A percentile compares a stretch with the other conserved stretches of the same genome.
These are phyloP conservation scores for Peromyscus melanophrys DNA, from an alignment of 2,797 vertebrate genomes.

Conservation along the genomic window DNA sequence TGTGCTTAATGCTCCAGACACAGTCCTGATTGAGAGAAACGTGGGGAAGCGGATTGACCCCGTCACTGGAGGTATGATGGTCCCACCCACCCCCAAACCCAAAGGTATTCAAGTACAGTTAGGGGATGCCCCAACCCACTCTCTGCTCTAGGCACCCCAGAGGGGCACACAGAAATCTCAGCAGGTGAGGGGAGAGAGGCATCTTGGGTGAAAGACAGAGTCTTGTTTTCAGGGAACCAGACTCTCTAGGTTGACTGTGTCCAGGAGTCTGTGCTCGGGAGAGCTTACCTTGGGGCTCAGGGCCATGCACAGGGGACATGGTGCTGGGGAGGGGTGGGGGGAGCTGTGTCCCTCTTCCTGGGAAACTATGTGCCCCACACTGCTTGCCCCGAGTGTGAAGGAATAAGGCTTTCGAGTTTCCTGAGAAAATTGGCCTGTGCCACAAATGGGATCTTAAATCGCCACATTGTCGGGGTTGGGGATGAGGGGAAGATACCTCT, in stretches of 20 bases:
- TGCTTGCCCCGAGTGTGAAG: neutral
- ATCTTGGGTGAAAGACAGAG: neutral
- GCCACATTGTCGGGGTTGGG: neutral
- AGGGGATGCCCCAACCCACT: neutral
- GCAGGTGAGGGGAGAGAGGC: no score
- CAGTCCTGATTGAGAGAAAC: conserved; percentile 93
- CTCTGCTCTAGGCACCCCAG: neutral
- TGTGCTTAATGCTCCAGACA: conserved; percentile 93
- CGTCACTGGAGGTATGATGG: conserved; percentile 91
- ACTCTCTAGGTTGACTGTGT: no score
- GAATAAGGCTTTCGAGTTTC: neutral
- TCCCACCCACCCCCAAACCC: fast-evolving
- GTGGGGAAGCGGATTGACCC: conserved; percentile 93
- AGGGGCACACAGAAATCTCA: neutral
- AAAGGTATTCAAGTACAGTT: neutral
- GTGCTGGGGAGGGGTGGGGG: no score
- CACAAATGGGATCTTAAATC: neutral
- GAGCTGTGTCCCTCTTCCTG: neutral
- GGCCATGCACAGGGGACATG: neutral
- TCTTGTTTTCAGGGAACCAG: neutral
- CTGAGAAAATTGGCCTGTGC: neutral
- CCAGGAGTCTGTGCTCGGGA: neutral
- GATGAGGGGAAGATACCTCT: neutral
- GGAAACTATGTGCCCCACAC: neutral
- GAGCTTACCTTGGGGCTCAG: neutral